Conservation (phyloP, 2,888 invertebrate species). For the Digitonthophagus gazella region DNA sequence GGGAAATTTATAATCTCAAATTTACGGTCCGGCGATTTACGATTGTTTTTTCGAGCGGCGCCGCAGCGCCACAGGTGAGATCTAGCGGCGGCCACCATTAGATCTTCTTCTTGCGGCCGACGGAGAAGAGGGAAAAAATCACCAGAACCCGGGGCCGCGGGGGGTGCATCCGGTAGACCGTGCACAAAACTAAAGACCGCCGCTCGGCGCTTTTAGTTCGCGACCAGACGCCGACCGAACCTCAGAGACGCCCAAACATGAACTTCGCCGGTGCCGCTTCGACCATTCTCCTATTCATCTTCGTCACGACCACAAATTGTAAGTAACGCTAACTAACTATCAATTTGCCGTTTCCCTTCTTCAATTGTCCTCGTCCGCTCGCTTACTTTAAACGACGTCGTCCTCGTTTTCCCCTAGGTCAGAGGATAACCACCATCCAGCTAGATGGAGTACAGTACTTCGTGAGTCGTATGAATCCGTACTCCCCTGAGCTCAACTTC, state of each 20-base stretch:
- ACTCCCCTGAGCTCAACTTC: conserved; percentile 82
- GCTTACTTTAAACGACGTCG: neutral
- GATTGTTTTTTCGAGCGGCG: conserved; percentile 6
- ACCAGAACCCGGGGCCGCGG: conserved; percentile 23
- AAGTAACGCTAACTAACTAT: conserved; percentile 25
- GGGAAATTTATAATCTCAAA: conserved; percentile 1
- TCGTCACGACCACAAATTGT: conserved; percentile 32
- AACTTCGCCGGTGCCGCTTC: conserved; percentile 38
- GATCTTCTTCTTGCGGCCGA: conserved; percentile 7
- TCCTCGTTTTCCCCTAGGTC: conserved; percentile 59
- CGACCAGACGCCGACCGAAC: conserved; percentile 25
- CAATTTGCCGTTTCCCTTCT: conserved; percentile 4
- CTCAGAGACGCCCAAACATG: conserved; percentile 27
- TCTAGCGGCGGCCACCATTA: conserved; percentile 12
- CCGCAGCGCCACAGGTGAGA: conserved; percentile 9
- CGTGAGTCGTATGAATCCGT: conserved; percentile 83
- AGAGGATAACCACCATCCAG: conserved; percentile 84
- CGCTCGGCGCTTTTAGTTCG: conserved; percentile 39
- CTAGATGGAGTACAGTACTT: conserved; percentile 83
- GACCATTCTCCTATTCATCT: conserved; percentile 32
- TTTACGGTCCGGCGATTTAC: conserved; percentile 1
- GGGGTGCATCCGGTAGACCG: conserved; percentile 43
- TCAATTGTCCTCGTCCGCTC: neutral
- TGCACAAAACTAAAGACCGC: conserved; percentile 44
- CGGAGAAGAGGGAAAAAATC: conserved; percentile 14